Conservation (phyloP, 2,797 vertebrate genomes). For the Sebastes glaucus region DNA sequence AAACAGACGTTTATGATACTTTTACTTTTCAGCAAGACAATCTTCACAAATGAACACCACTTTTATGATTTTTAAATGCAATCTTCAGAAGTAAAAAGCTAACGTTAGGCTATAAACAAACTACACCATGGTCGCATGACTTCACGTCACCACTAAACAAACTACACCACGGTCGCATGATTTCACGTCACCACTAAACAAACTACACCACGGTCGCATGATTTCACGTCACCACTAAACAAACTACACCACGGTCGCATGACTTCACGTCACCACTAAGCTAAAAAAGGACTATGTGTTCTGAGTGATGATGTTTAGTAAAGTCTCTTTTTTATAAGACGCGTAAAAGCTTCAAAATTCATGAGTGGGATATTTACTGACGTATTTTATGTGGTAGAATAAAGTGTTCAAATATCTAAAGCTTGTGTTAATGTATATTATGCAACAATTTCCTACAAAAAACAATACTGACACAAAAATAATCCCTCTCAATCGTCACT, state of each 20-base stretch:
- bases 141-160: neutral
- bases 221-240: neutral
- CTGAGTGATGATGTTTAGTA: neutral
- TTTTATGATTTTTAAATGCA: neutral
- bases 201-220: neutral
- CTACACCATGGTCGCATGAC: neutral
- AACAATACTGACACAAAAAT: too few species aligned
- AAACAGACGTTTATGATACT: neutral
- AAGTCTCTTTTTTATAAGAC: neutral
- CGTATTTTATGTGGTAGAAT: rapidly evolving
- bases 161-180: neutral
- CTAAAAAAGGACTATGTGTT: neutral
- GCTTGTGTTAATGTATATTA: neutral
- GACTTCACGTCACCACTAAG: neutral
- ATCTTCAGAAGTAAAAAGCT: neutral
- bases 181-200: neutral
- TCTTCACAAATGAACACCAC: neutral
- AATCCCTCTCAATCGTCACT: too few species aligned
- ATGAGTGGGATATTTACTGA: neutral
- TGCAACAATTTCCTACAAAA: too few species aligned
- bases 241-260: neutral
- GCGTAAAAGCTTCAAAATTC: neutral
- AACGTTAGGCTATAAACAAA: neutral
- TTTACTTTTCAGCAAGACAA: neutral
- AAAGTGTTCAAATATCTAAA: neutral